Evolutionary conservation across 2,888 invertebrate genomes (phyloP), one percentile per base, ranked within the genome.

Genomic region (Yponomeuta malinellus): DNA sequence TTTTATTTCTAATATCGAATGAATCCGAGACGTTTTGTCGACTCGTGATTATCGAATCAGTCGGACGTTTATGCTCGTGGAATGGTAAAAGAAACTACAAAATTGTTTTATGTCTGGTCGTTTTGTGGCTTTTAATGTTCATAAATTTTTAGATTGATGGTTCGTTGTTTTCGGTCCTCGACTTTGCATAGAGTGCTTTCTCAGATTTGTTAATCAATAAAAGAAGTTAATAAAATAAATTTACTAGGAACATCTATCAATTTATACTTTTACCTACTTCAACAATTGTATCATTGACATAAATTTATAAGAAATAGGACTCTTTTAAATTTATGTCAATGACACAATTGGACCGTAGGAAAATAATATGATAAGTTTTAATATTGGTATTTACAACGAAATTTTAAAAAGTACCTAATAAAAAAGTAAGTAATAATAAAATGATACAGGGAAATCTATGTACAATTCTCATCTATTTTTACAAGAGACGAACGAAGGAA

Each of bases 1-100:
- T 68, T 48, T 68, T 68, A 68, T 68, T 68, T 52, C 52, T 29
- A 68, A 48, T 68, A 37, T 52, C 52, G 29, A 68, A 48, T 68
- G 4, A 23, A 52, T 68, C 31, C 52, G 67, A 67, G 33, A 67
- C 68, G 48, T 68, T 68, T 68, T 68, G 48, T 68, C 68, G 68
- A 68, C 48, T 23, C 48, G 31, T 68, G 68, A 68, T 68, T 68
- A 68, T 48, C 29, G 31, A 48, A 68, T 52, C 12, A 37, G 52
- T 52, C 29, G 23, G 68, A 68, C 68, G 12, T 68, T 68, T 68
- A 68, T 52, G 29, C 4, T 29, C 33, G 33, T 65, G 23, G 10
- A 65, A 65, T 29, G 65, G 65, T 65, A 29, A 65, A 33, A 65
- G 65, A 65, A 31, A 65, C 65, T 65, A 65, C 33, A 29, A 65